Base-by-base conservation (phyloP, 1,140 invertebrate genomes). In the Vollenhovia emeryi region DNA sequence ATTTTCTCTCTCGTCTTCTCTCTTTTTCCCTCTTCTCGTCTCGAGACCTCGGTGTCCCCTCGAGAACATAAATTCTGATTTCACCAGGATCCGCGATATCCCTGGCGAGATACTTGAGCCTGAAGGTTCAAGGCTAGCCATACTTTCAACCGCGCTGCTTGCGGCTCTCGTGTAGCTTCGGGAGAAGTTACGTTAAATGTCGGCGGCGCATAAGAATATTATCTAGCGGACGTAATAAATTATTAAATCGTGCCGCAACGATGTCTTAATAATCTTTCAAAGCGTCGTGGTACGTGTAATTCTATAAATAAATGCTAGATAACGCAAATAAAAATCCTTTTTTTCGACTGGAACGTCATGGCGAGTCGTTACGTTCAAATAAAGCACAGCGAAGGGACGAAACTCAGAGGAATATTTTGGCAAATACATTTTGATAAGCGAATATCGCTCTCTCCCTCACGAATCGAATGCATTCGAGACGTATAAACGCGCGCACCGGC, bases 111-210 rank as follows among this genome's bases (percentile, higher is more conserved):
- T 84, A 71, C 62, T 76, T 66, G 85, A 52, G 66, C 84, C 43
- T 50, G 64, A 87, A 75, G 71, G 79, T 87, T 88, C 79, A 88
- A 88, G 78, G 87, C 73, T 88, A 50, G 24, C 30, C 36, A 78
- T 84, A 73, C 66, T 74, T 80, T 43, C 69, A 55, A 74, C 68
- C 48, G 52, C 40, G 48, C 24, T 27, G 71, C 82, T 84, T 59
- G 73, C 48, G 48, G 60, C 60, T 57, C 36, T 76, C 52, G 43
- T 48, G 45, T 30, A 76, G 57, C 80, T 84, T 62, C 45, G 30
- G 69, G 59, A 84, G 78, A 80, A 82, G 43, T 82, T 80, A 80
- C 36, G 24, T 55, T 43, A 55, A 40, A 57, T 45, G 78, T 82
- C 66, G 64, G 21, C 62, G 64, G 66, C 33, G 66, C 33, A 66